Evolutionary conservation across 2,797 vertebrate genomes (phyloP).

Genomic region (Cossypha niveicapilla): DNA sequence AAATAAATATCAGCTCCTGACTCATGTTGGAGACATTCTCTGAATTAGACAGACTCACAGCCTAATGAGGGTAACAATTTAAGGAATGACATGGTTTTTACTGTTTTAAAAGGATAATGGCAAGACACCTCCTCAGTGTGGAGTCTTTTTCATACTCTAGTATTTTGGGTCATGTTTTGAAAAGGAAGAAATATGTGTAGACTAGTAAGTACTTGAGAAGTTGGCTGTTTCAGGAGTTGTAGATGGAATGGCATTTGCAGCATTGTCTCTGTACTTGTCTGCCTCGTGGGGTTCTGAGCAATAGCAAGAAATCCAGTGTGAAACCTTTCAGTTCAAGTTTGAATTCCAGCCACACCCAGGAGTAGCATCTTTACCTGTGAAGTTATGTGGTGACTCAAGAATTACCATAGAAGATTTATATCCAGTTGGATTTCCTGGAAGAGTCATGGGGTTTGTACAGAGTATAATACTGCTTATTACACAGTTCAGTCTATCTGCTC

Average conservation of each 20-base stretch:
- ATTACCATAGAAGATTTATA: background rate
- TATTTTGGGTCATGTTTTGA: background rate
- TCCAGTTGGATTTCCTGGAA: background rate
- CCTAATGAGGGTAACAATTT: background rate
- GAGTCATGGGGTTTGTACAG: background rate
- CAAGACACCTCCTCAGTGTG: background rate
- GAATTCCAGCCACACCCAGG: background rate
- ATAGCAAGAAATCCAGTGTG: background rate
- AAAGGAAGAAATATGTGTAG: background rate
- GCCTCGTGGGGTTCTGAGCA: background rate
- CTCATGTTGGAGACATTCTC: background rate
- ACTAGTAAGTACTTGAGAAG: background rate
- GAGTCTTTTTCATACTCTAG: rapidly evolving
- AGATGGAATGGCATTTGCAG: background rate
- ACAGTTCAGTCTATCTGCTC: background rate
- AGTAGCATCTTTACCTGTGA: background rate
- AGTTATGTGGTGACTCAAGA: background rate
- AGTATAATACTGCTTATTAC: background rate
- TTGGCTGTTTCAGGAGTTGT: background rate
- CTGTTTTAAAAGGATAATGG: background rate
- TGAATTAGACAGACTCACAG: background rate
- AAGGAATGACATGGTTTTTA: background rate
- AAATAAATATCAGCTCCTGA: background rate
- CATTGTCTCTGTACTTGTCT: background rate
- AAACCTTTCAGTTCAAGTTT: background rate